These are phyloP conservation scores for Odontamblyopus rebecca DNA, from an alignment of 2,797 vertebrate species.

Conservation along the genomic window DNA sequence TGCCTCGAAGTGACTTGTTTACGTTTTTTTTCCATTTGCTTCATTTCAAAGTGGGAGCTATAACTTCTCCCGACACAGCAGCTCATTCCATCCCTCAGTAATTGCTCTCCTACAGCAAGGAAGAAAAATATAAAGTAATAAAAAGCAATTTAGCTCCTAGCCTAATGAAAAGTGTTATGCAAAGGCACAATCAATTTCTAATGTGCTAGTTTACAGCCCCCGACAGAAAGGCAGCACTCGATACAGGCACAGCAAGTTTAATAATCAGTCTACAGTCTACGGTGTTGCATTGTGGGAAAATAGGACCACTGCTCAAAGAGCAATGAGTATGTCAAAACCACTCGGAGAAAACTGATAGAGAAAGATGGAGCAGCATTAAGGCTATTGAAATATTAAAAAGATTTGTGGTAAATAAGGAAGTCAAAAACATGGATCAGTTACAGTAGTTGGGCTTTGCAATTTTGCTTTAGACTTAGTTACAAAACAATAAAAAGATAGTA, in stretches of 20 bases:
- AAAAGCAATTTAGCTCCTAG: constrained; percentile 52
- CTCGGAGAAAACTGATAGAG: constrained; percentile 35
- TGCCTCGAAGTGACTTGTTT: constrained; percentile 8
- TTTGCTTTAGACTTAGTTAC: not conserved
- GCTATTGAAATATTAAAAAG: constrained; percentile 22
- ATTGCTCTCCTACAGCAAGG: constrained; percentile 44
- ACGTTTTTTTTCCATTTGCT: constrained; percentile 12
- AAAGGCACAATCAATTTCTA: constrained; percentile 65
- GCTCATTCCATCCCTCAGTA: constrained; percentile 49
- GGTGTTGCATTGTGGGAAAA: constrained; percentile 47
- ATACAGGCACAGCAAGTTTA: constrained; percentile 63
- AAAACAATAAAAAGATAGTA: not conserved
- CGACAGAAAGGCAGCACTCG: constrained; percentile 53
- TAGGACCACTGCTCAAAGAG: constrained; percentile 15
- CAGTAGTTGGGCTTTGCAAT: not conserved
- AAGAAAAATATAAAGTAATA: not conserved
- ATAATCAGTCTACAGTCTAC: constrained; percentile 52
- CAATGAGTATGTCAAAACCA: constrained; percentile 44
- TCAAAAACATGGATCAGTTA: not conserved
- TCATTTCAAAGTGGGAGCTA: constrained; percentile 26
- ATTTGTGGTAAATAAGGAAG: constrained; percentile 38
- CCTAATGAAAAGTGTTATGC: constrained; percentile 52
- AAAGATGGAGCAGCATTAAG: constrained; percentile 26
- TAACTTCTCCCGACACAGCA: constrained; percentile 27
- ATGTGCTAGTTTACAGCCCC: constrained; percentile 55